Evolutionary conservation across 2,888 invertebrate genomes (phyloP), one percentile per base, ranked within the genome.

Genomic region (Heliconius aoede): DNA sequence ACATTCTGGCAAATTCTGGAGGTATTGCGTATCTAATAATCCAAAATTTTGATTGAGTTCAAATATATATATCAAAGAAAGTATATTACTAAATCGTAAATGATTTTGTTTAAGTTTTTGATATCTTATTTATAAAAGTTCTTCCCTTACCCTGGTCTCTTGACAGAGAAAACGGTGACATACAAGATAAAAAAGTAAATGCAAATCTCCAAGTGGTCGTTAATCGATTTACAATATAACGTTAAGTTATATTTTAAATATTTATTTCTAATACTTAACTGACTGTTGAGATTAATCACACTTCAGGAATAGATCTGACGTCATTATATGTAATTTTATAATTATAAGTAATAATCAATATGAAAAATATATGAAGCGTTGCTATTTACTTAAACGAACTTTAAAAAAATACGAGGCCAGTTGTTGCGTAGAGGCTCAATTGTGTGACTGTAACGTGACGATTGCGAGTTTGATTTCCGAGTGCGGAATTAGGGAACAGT

Each of bases 381-480:
- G 13, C 24, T 61, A 62, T 51, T 51, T 51, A 75, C 26, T 30
- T 55, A 58, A 30, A 76, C 36, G 1, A 7, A 76, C 79, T n/a
- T n/a, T n/a, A 79, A 81, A 82, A 81, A 78, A 80, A 55, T 78
- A 80, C 1, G 9, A 81, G 46, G 2, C 46, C 18, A 32, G 46
- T 18, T 2, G 18, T 15, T 1, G 46, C 15, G 46, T 5, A 46
- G 18, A 5, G 46, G 11, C 46, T 18, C 11, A 18, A 46, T n/a
- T n/a, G n/a, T n/a, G n/a, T n/a, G 18, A 1, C 18, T 46, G 46
- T 18, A 46, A 0, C 18, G 18, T 2, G 18, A 46, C 5, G 4
- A 7, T 7, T 46, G 7, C 7, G 18, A 0, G 7, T 7, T 46
- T 18, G 46, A 18, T 18, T 7, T 3, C 46, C 46, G n/a, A n/a